Conservation (phyloP, 2,113 vertebrate species). For the Anthoscopus minutus region DNA sequence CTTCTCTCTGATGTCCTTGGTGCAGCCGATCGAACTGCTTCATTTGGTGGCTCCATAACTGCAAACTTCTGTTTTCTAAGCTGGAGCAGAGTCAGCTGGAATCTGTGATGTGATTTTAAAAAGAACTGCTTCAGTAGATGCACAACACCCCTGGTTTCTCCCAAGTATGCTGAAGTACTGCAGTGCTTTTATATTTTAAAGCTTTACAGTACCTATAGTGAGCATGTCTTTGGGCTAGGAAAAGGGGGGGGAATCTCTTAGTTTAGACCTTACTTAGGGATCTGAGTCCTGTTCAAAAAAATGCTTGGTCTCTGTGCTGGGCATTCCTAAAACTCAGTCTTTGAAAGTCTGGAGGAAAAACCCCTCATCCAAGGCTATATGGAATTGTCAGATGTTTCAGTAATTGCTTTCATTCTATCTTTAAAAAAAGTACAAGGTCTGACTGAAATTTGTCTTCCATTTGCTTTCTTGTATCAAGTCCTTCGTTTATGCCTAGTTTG, state of each 20-base stretch:
- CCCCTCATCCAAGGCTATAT: not conserved
- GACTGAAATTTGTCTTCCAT: not conserved
- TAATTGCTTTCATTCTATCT: not conserved
- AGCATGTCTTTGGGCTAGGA: not conserved
- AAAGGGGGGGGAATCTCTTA: not conserved
- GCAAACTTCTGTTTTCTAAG: slow-evolving; percentile 29
- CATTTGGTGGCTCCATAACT: not conserved
- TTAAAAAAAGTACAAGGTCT: not conserved
- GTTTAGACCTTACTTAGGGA: not conserved
- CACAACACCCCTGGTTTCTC: not conserved
- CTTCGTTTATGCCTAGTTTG: not conserved
- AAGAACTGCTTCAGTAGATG: not conserved
- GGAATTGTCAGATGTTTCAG: not conserved
- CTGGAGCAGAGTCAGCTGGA: slow-evolving; percentile 43
- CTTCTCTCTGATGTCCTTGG: not conserved
- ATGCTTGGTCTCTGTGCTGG: not conserved
- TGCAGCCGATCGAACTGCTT: not conserved
- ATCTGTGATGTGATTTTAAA: not conserved
- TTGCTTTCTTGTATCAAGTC: not conserved
- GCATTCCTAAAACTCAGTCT: not conserved
- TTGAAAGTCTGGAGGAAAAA: not conserved
- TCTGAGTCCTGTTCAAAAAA: not conserved
- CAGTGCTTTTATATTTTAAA: not conserved
- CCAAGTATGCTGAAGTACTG: not conserved
- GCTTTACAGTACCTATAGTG: not conserved